phyloP scores from a whole-genome alignment of 2,113 vertebrate species.

The Lanius ludovicianus region DNA sequence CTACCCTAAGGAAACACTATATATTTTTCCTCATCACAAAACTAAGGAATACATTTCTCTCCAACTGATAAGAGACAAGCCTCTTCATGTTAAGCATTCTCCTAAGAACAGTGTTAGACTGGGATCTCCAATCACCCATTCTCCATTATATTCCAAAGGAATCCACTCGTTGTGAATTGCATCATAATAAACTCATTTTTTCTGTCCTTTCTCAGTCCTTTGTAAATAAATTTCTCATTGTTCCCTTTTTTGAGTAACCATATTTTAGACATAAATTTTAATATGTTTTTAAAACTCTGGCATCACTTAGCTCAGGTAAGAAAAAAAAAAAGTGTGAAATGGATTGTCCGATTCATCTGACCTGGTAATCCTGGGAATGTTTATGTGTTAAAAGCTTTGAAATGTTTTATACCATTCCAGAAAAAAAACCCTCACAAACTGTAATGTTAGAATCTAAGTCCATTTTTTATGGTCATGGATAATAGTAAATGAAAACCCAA shows the following conservation, averaged over 20 bases:
- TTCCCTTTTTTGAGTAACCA: neutral
- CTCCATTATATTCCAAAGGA: neutral
- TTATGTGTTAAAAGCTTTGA: neutral
- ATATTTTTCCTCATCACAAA: neutral
- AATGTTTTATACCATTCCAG: neutral
- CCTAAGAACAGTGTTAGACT: neutral
- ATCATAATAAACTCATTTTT: neutral
- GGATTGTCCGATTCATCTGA: neutral
- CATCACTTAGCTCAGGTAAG: neutral
- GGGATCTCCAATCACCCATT: neutral
- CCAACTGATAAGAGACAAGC: neutral
- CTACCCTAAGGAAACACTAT: neutral
- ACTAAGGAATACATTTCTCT: neutral
- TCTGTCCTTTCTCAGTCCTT: neutral
- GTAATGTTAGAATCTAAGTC: neutral
- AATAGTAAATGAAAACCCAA: neutral
- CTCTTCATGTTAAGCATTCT: neutral
- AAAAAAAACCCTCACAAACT: neutral
- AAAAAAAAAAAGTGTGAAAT: constrained; percentile 19
- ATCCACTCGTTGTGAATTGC: neutral
- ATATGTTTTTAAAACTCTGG: neutral
- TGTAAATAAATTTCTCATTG: neutral
- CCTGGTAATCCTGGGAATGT: neutral
- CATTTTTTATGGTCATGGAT: neutral
- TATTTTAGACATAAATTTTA: neutral